Conservation (phyloP, 2,888 invertebrate genomes). For the Cataglyphis livida region DNA sequence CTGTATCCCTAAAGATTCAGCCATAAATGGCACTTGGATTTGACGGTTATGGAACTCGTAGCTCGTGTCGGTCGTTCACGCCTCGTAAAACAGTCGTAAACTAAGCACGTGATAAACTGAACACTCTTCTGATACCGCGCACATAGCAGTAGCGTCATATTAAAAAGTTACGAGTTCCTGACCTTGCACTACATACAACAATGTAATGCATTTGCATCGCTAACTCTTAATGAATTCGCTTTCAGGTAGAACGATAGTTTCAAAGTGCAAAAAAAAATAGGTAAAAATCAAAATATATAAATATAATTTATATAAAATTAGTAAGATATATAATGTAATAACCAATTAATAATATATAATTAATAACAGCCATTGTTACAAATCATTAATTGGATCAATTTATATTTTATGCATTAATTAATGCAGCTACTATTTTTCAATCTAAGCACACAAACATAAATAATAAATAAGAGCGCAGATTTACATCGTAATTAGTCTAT, state of each 20-base stretch:
- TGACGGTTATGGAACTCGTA: conserved; percentile 83
- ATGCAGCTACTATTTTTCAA: conserved; percentile 9
- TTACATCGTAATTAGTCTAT: no score
- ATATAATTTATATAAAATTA: background rate
- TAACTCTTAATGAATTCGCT: background rate
- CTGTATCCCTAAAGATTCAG: conserved; percentile 77
- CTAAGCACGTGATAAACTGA: conserved; percentile 81
- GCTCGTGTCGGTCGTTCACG: conserved; percentile 83
- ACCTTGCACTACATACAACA: conserved; percentile 37
- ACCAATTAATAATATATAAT: background rate
- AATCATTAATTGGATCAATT: background rate
- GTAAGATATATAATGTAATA: background rate
- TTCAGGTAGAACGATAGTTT: background rate
- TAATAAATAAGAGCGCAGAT: no score
- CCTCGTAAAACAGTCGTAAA: conserved; percentile 83
- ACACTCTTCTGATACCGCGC: conserved; percentile 57
- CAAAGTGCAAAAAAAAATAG: background rate
- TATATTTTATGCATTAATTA: background rate
- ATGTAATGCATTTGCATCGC: conserved; percentile 19
- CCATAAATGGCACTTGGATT: conserved; percentile 82
- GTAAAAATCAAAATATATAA: background rate
- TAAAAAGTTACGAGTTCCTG: conserved; percentile 44
- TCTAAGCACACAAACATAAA: no score
- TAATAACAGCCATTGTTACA: background rate
- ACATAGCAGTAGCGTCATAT: conserved; percentile 32